Base-by-base conservation (phyloP, 37 sponge, comb jelly and placozoan species). In the Cladorhizidae sp. region DNA sequence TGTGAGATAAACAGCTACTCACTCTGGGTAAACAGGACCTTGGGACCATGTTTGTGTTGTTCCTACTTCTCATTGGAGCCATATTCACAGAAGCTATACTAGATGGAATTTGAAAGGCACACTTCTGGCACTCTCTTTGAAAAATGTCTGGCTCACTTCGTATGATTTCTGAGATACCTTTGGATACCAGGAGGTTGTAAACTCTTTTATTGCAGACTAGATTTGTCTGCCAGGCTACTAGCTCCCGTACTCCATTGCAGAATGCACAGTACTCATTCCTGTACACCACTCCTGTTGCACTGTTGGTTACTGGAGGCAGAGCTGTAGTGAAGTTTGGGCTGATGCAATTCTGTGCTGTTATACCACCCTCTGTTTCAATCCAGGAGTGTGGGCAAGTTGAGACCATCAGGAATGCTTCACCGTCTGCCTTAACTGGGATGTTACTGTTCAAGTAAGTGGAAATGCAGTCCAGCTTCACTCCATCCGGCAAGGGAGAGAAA, bases 211-310 rank as follows among this genome's bases (percentile, higher is more conserved):
- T 79, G 56, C 80, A 79, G 12, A 22, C 69, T 28, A 79, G 57
- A 22, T 68, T 51, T 39, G 50, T 25, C 56, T 51, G 49, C 80
- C 80, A 79, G 23, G 55, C 32, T 33, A 55, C 26, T 17, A 55
- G 41, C 39, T 49, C 41, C 3, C 39, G 40, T 2, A 85, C 63
- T 23, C 70, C 45, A 31, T 25, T 17, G 51, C 41, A 26, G 8
- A 22, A 8, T 11, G 81, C 72, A 38, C 81, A 80, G 3, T 36
- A 72, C 72, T 74, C 51, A 64, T 87, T 87, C 21, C 23, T 59
- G 77, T 87, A 87, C 38, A 82, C 83, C 18, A 70, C 20, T n/a
- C 88, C 88, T 1, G 83, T 71, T 0, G 21, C 69, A 0, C 14
- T 20, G 50, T 76, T 70, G 12, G 88, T 81, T 0, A 87, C 77